Evolutionary conservation across 2,888 invertebrate genomes (phyloP), one percentile per base, ranked within the genome.

Genomic region (Stenodema calcarata): DNA sequence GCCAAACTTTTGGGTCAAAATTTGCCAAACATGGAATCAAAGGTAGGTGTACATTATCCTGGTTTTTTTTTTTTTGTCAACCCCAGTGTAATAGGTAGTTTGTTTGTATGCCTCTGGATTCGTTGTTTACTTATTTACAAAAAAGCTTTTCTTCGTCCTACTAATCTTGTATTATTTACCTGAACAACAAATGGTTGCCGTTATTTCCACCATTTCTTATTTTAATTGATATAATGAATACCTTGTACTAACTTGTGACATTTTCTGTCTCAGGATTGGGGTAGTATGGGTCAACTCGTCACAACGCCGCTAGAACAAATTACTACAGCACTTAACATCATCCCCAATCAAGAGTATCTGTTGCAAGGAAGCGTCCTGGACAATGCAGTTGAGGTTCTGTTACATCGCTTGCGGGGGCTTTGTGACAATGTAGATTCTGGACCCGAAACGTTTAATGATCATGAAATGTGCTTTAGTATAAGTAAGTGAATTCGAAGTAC

Each of bases 291-390:
- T 7, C 88, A 88, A 84, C 89, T 88, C 27, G 86, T 88, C 16
- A 87, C 83, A 14, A 87, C 89, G 0, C 95, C 95, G 0, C 94
- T 95, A 89, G 96, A 96, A 89, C 95, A 95, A 70, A 92, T 97
- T 88, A 94, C 94, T 35, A 95, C 95, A 89, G 97, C 97, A 3
- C 90, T 96, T 41, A 96, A 96, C 89, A 97, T 97, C 83, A 95
- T 98, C 81, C 97, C 98, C 0, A 97, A 97, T 91, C 97, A 98
- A 91, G 98, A 98, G 92, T 98, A 98, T 91, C 92, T 98, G 83
- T 92, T 99, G 3, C 96, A 98, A 93, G 98, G 98, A 3, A 98
- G 98, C 18, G 97, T 99, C 28, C 91, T 98, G 87, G 98, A 99
- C 91, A 95, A 95, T 18, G 96, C 97, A 42, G 96, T 98, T 9